These are phyloP conservation scores for Rostratula benghalensis DNA, from an alignment of 2,113 vertebrate genomes.

Conservation along the genomic window DNA sequence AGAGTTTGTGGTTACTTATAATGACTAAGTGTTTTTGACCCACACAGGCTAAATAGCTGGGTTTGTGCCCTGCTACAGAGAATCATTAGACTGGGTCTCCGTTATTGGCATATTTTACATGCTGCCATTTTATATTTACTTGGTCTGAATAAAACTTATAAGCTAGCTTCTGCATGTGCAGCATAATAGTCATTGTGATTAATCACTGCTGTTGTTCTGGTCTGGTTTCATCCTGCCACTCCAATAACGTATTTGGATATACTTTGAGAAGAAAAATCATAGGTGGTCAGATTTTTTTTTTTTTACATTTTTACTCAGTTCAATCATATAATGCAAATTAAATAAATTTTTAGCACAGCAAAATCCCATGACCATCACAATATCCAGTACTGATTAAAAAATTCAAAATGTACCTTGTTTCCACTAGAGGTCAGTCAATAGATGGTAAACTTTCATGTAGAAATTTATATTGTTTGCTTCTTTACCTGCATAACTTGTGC, in stretches of 20 bases:
- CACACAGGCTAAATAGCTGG: background rate
- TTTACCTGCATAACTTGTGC: background rate
- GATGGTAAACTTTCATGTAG: background rate
- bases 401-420: background rate
- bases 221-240: background rate
- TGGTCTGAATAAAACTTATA: background rate
- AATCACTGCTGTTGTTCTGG: background rate
- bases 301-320: background rate
- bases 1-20: background rate
- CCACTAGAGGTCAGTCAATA: conserved; percentile 64
- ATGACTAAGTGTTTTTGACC: background rate
- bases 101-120: background rate
- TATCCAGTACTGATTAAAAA: background rate
- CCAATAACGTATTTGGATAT: background rate
- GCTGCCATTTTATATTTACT: background rate
- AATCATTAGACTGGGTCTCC: background rate
- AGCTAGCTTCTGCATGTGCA: background rate
- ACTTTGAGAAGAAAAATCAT: background rate
- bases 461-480: background rate
- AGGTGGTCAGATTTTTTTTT: background rate
- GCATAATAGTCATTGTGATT: background rate
- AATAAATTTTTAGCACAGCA: background rate
- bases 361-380: background rate
- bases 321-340: background rate
- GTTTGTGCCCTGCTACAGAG: background rate